A percentile compares a stretch with the other conserved stretches of the same genome.
These are phyloP conservation scores for Ginglymostoma cirratum DNA, from an alignment of 2,113 vertebrate species.

Conservation along the genomic window DNA sequence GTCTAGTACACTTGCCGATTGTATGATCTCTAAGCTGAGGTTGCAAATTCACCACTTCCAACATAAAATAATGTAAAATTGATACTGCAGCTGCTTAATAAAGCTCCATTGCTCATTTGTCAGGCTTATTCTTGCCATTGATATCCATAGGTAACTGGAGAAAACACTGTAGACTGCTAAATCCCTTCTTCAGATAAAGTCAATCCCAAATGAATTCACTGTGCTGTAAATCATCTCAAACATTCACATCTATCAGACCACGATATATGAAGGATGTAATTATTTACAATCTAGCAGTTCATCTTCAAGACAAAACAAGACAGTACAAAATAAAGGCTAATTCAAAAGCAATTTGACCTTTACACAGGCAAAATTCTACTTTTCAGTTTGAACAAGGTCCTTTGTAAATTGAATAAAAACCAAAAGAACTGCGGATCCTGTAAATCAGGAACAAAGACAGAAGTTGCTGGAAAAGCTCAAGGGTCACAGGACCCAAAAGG, in stretches of 20 bases:
- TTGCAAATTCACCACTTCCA: not conserved
- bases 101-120: not conserved
- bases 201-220: not conserved
- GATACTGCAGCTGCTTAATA: not conserved
- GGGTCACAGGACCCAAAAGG: too few species aligned
- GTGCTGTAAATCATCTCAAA: not conserved
- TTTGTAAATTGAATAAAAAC: too few species aligned
- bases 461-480: too few species aligned
- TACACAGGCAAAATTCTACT: not conserved
- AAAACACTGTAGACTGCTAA: not conserved
- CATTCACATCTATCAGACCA: not conserved
- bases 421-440: too few species aligned
- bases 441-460: too few species aligned
- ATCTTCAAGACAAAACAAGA: not conserved
- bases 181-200: not conserved
- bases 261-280: not conserved
- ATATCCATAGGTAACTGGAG: not conserved
- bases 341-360: constrained; percentile 14
- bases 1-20: not conserved
- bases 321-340: not conserved
- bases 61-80: not conserved
- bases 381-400: not conserved
- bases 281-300: not conserved
- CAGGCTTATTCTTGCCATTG: not conserved
- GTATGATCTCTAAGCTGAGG: not conserved